Percentiles rank a stretch among this genome's conserved stretches.
Evolutionary conservation across 2,113 vertebrate species (phyloP).

Genomic region (Indicator maculatus): DNA sequence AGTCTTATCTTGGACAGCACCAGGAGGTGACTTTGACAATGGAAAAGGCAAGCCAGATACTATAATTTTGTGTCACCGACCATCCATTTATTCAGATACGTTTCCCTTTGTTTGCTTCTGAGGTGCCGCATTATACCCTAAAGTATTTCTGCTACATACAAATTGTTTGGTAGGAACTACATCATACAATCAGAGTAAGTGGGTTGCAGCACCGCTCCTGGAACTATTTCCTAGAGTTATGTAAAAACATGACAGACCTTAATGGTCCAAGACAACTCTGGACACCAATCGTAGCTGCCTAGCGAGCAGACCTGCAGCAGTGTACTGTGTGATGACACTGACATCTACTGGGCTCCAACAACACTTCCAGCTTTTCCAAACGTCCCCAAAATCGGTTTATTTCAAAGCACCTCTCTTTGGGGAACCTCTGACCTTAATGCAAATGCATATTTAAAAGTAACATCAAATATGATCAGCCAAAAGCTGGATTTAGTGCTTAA

Average conservation of each 20-base stretch:
- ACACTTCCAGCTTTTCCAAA: not conserved
- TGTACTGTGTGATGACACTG: not conserved
- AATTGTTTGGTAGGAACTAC: not conserved
- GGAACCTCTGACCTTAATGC: not conserved
- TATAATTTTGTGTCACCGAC: too few species aligned
- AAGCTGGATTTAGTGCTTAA: not conserved
- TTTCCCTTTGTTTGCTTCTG: not conserved
- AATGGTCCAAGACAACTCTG: not conserved
- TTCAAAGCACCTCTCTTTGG: not conserved
- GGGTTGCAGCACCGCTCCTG: not conserved
- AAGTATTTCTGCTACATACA: not conserved
- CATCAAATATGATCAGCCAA: not conserved
- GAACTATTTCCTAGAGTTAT: not conserved
- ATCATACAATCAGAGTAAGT: not conserved
- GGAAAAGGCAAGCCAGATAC: too few species aligned
- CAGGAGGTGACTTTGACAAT: too few species aligned
- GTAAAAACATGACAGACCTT: not conserved
- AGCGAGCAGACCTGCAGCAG: not conserved
- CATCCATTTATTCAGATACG: not conserved
- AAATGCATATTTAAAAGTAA: not conserved
- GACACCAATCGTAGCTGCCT: not conserved
- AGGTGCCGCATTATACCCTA: not conserved
- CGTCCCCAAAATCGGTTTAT: not conserved
- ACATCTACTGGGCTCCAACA: constrained; percentile 47
- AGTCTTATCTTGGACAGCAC: too few species aligned